Evolutionary conservation across 92 coral and sea anemone species (phyloP), one percentile per base, ranked within the genome.

Genomic region (Nematostella vectensis): DNA sequence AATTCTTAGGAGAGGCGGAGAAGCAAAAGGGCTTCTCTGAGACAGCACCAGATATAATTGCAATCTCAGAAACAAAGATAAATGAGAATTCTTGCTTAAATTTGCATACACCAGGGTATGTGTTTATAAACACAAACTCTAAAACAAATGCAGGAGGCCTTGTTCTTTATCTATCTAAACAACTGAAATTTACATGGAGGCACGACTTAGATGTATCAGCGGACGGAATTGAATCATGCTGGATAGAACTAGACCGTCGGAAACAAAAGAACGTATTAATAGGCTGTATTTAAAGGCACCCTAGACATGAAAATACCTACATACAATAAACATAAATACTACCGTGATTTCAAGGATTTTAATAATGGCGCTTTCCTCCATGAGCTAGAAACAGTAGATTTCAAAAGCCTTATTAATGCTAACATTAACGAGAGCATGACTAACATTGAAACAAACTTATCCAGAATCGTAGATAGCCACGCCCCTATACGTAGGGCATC

Each of bases 111-210:
- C 76, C 75, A 21, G 76, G 81, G 15, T 70, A 61, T 43, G 61
- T 45, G 9, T 70, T 61, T 61, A 18, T 70, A 25, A 67, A 67
- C 55, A 67, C 73, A 27, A 67, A 74, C 45, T 67, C 75, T 37
- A 57, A 48, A 58, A 59, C 75, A 40, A 47, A 38, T 53, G 81
- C 65, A 54, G 81, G 75, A 47, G 81, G 81, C 33, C 69, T 51
- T 58, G 81, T 63, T 23, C 47, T 75, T 31, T 75, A 67, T 27
- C 30, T 71, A 29, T 71, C 57, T 23, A 71, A 47, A 20, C 49
- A 71, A 47, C 50, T 61, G 59, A 48, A 60, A 30, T 58, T 48
- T 53, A 56, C 50, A 29, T 58, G 68, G 54, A 58, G 76, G 60
- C 64, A 58, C 18, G 76, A 49, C 50, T 53, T 70, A 50, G 69